Base-by-base conservation (phyloP, 2,888 invertebrate species). In the Neoascia interrupta region DNA sequence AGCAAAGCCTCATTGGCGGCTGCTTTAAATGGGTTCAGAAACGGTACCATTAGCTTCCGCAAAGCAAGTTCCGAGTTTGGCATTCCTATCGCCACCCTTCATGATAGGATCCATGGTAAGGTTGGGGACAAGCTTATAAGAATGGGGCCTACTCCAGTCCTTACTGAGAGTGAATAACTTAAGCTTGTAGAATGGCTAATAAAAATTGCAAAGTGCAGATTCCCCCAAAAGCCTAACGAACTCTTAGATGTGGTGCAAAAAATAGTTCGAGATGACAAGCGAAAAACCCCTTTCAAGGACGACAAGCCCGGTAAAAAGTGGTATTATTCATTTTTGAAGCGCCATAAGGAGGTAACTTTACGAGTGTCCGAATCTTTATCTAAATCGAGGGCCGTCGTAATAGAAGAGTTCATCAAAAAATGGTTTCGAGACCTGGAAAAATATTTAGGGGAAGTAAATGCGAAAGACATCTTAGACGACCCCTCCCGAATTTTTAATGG, bases 401-500 rank as follows among this genome's bases (percentile, higher is more conserved):
- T 18, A 8, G 39, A 37, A 51, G 18, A 31, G 10, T 16, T 36
- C n/a, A n/a, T 36, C 5, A 10, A 36, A 8, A 36, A 26, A 26
- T 26, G 26, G 26, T 26, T 26, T 8, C 26, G 8, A 13, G 37
- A 60, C 19, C 21, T 60, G 5, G 4, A 53, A 19, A 13, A 8
- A n/a, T 39, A 51, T 28, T 28, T 49, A 19, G 28, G 5, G 1
- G 39, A 23, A 8, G 37, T 47, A 28, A 64, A 64, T 11, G 13
- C n/a, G 10, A 5, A 21, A 21, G 34, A 60, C n/a, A 31, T 69
- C 18, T 43, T 60, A 10, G 43, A 69, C 10, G 37, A 69, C 37
- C 23, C 43, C n/a, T 31, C 21, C 3, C 31, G 69, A 2, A 69
- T 60, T 58, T 34, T 43, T 11, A 69, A 69, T 34, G 53, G 36